These are phyloP conservation scores for Dryobates pubescens DNA, from an alignment of 2,797 vertebrate species.

Conservation along the genomic window DNA sequence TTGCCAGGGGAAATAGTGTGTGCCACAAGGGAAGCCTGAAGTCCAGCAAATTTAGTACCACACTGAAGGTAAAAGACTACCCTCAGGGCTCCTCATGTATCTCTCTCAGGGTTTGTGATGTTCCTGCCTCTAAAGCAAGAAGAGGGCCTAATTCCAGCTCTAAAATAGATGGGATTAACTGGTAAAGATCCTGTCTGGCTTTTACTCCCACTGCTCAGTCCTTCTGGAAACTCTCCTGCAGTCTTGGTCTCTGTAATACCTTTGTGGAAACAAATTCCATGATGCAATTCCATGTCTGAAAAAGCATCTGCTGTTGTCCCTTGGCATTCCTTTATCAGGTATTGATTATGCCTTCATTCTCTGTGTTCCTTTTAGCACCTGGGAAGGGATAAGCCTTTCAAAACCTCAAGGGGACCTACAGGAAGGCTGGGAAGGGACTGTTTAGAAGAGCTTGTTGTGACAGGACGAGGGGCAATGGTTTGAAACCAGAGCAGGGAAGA, in stretches of 20 bases:
- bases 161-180: background rate
- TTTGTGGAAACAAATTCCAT: background rate
- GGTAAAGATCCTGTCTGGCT: background rate
- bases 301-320: background rate
- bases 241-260: background rate
- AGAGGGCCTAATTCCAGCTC: background rate
- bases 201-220: background rate
- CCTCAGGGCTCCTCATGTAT: background rate
- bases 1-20: fast-evolving
- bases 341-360: background rate
- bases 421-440: too few species aligned
- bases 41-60: background rate
- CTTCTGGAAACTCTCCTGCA: background rate
- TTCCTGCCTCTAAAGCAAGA: background rate
- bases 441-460: too few species aligned
- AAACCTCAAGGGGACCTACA: background rate
- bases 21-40: background rate
- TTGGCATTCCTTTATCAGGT: background rate
- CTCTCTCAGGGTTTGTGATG: background rate
- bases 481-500: too few species aligned
- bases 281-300: background rate
- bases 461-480: too few species aligned
- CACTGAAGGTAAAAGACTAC: background rate
- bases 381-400: background rate
- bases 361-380: background rate